Evolutionary conservation across 2,888 invertebrate genomes (phyloP).

Genomic region (Torymus auratus): DNA sequence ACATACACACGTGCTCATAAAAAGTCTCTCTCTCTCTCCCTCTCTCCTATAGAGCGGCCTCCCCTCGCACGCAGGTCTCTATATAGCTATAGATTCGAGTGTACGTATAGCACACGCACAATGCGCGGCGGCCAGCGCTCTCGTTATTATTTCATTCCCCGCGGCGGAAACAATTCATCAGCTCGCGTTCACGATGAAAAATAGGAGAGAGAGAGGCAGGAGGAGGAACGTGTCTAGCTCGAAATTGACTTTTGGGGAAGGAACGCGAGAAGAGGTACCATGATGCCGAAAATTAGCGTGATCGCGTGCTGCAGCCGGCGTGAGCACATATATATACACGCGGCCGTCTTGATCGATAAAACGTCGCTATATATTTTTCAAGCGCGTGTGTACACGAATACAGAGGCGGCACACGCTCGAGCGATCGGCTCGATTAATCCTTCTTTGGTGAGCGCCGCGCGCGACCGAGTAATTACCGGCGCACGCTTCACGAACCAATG

Average conservation of each 20-base stretch:
- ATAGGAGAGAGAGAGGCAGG: background rate
- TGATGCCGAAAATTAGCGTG: background rate
- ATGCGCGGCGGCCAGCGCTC: background rate
- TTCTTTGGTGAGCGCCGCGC: constrained; percentile 19
- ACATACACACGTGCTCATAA: constrained; percentile 6
- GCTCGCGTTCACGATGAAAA: background rate
- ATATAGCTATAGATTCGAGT: background rate
- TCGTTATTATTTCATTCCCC: constrained; percentile 20
- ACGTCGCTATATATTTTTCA: background rate
- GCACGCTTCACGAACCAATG: background rate
- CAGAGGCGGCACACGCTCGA: background rate
- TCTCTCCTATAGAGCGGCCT: background rate
- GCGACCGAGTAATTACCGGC: constrained; percentile 38
- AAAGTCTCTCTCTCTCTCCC: constrained; percentile 17
- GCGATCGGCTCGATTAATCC: constrained; percentile 40
- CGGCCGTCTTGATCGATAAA: constrained; percentile 24
- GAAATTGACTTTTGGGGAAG: too few species aligned
- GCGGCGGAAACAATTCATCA: constrained; percentile 23
- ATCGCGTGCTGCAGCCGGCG: background rate
- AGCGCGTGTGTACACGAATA: background rate
- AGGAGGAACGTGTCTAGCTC: too few species aligned
- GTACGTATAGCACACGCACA: constrained; percentile 14
- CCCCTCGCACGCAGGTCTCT: background rate
- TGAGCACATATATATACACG: too few species aligned
- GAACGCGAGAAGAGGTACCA: too few species aligned